Evolutionary conservation across 2,888 invertebrate species (phyloP), one percentile per base, ranked within the genome.

Genomic region (Brachycybe producta): DNA sequence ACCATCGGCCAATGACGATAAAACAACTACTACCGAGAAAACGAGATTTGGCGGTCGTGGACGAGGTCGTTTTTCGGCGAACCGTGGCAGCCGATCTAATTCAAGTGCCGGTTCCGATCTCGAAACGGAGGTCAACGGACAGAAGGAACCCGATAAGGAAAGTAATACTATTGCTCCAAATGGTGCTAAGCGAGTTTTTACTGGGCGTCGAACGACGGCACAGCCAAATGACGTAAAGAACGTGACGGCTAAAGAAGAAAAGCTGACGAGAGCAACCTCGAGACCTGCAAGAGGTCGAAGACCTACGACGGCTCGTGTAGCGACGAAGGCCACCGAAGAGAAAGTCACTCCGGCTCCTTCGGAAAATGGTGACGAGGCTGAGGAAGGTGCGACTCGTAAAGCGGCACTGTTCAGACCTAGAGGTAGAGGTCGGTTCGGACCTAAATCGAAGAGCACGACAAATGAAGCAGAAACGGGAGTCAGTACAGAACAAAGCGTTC

Each of bases 371-470:
- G 24, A 40, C 8, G 27, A 19, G 2, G 3, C 40, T 5, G 41
- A 17, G 5, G 23, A 27, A 13, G 38, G 23, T 8, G 41, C 23
- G 15, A 21, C 38, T 2, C 11, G 23, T 4, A 39, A 32, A 26
- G 4, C 19, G 32, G 21, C 40, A 27, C 21, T 49, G 21, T 49
- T 49, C 38, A 28, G 41, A 17, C 41, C 49, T n/a, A 17, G 49
- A 41, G 38, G 38, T 13, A 40, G 49, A 30, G 38, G 41, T 11
- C 40, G 49, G 4, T 49, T 49, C 23, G 21, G 30, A 19, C 28
- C 38, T 17, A 49, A 41, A 32, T 8, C 1, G 2, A 49, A 49
- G 15, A 17, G 13, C n/a, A 27, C 19, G 13, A 26, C 48, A 27
- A 39, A 36, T 1, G 19, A 15, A 38, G 17, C 7, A 21, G 40